Percentiles rank a stretch among this genome's conserved stretches.
Evolutionary conservation across 53 echinoderm and acorn worm species (phyloP).

Genomic region (Stichopus horrens): DNA sequence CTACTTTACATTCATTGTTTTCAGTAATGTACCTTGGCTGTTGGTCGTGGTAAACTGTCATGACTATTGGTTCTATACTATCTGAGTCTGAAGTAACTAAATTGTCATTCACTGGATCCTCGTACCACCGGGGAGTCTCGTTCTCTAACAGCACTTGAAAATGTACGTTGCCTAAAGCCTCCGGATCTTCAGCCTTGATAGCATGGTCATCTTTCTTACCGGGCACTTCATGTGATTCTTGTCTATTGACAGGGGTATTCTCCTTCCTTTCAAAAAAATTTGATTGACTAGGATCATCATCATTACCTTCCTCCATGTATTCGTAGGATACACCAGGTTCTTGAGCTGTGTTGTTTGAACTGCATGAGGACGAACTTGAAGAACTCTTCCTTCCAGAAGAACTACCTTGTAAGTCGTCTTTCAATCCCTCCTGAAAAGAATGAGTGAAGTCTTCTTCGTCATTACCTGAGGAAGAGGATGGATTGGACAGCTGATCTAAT

Average conservation of each 20-base stretch:
- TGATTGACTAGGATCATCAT: neutral
- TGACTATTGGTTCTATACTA: neutral
- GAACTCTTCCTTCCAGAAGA: constrained; percentile 23
- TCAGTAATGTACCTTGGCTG: neutral
- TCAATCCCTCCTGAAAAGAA: neutral
- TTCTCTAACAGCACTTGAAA: neutral
- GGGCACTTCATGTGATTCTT: neutral
- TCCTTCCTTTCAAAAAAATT: neutral
- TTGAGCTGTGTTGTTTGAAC: constrained; percentile 32
- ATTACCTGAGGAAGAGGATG: neutral
- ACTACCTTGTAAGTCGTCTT: neutral
- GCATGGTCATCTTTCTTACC: neutral
- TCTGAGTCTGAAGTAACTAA: neutral
- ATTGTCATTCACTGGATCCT: neutral
- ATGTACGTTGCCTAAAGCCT: too few species aligned
- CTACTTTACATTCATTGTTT: neutral
- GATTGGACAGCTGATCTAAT: neutral
- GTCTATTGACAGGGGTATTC: neutral
- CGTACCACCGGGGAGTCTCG: neutral
- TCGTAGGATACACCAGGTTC: constrained; percentile 13
- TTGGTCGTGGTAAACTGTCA: neutral
- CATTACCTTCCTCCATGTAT: neutral
- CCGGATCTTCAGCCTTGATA: neutral
- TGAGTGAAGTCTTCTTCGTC: neutral
- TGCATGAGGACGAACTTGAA: constrained; percentile 12